Evolutionary conservation across 1,140 invertebrate genomes (phyloP).

Genomic region (Steinernema feltiae): DNA sequence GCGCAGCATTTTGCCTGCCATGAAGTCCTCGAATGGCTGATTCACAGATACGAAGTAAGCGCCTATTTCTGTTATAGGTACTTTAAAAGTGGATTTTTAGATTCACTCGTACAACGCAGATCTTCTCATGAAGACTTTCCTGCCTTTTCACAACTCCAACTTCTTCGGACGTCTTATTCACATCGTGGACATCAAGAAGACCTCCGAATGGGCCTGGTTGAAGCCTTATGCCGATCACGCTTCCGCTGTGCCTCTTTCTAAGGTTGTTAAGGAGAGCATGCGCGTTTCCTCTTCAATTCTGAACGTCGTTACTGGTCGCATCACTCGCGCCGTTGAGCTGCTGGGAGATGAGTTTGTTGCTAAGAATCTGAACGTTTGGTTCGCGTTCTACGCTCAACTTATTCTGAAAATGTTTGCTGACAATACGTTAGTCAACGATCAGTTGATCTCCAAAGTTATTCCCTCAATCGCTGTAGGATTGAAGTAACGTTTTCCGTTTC

Average conservation of each 20-base stretch:
- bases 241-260: slow-evolving; percentile 7
- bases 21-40: slow-evolving; percentile 34
- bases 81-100: slow-evolving; percentile 14
- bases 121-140: slow-evolving; percentile 24
- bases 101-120: slow-evolving; percentile 40
- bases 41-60: slow-evolving; percentile 29
- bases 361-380: slow-evolving; percentile 21
- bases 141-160: slow-evolving; percentile 38
- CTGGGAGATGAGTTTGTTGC: slow-evolving; percentile 24
- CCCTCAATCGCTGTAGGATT: slow-evolving; percentile 31
- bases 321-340: slow-evolving; percentile 21
- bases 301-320: slow-evolving; percentile 24
- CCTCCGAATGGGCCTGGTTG: slow-evolving; percentile 26
- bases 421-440: slow-evolving; percentile 19
- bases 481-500: slow-evolving; percentile 3
- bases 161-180: slow-evolving; percentile 31
- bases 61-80: slow-evolving; percentile 13
- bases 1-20: slow-evolving; percentile 37
- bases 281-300: slow-evolving; percentile 23
- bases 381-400: slow-evolving; percentile 33
- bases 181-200: slow-evolving; percentile 25
- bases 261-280: background rate
- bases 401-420: slow-evolving; percentile 18
- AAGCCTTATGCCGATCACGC: background rate
- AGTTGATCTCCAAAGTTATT: slow-evolving; percentile 33